These are phyloP conservation scores for Epizoanthus stellaris DNA, from an alignment of 92 coral and sea anemone species.

Conservation along the genomic window DNA sequence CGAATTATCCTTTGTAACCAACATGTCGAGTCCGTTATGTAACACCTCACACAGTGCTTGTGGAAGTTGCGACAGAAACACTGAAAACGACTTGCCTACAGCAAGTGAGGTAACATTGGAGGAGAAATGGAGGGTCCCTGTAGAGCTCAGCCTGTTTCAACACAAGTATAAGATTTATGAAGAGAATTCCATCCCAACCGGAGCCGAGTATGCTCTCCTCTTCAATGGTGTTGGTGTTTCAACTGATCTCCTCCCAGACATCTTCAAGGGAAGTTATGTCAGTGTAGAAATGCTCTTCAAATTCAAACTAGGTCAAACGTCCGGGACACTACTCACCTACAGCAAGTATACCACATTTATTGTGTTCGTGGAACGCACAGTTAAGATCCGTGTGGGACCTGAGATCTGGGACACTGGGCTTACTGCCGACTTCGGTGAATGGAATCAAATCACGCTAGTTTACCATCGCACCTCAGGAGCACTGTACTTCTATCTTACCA, in stretches of 20 bases:
- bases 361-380: conserved; percentile 27
- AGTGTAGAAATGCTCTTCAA: conserved; percentile 58
- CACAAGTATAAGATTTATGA: conserved; percentile 51
- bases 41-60: conserved; percentile 45
- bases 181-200: conserved; percentile 51
- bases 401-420: conserved; percentile 48
- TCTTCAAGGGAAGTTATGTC: conserved; percentile 53
- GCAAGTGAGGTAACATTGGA: conserved; percentile 27
- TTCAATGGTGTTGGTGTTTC: conserved; percentile 64
- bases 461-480: conserved; percentile 64
- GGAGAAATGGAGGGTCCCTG: conserved; percentile 50
- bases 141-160: conserved; percentile 49
- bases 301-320: conserved; percentile 25
- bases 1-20: conserved; percentile 51
- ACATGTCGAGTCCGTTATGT: conserved; percentile 48
- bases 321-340: conserved; percentile 67
- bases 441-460: conserved; percentile 69
- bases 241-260: conserved; percentile 58
- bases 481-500: conserved; percentile 46
- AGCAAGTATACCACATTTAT: conserved; percentile 58
- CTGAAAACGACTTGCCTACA: conserved; percentile 50
- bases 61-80: conserved; percentile 65
- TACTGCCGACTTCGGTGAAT: conserved; percentile 24
- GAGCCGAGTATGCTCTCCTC: conserved; percentile 70
- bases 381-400: conserved; percentile 42